These are phyloP conservation scores for Hippocampus kuda DNA, from an alignment of 2,797 vertebrate species.

Conservation along the genomic window DNA sequence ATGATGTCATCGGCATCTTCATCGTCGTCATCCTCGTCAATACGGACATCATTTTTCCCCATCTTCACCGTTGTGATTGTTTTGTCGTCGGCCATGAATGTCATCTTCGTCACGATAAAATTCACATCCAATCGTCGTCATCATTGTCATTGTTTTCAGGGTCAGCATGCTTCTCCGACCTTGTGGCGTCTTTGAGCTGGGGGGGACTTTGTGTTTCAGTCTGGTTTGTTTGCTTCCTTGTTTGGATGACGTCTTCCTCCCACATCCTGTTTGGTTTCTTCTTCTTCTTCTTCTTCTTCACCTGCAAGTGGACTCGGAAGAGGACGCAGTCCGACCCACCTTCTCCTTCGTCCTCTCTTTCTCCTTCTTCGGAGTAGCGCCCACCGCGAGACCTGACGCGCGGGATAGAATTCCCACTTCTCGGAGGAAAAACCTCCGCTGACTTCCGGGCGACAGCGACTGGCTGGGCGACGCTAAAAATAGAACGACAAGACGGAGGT, in stretches of 20 bases:
- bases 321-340: not conserved
- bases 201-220: not conserved
- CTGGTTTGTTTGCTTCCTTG: not conserved
- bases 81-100: not conserved
- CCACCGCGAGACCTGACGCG: not conserved
- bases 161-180: not conserved
- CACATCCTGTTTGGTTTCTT: not conserved
- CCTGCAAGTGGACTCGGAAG: not conserved
- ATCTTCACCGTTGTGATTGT: no score
- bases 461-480: conserved; percentile 58
- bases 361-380: not conserved
- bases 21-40: no score
- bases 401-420: not conserved
- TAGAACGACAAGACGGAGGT: conserved; percentile 54
- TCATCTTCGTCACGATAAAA: not conserved
- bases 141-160: not conserved
- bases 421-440: not conserved
- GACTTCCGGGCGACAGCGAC: conserved; percentile 17
- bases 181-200: not conserved
- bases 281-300: not conserved
- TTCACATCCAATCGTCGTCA: no score
- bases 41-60: no score
- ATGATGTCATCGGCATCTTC: not conserved
- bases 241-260: not conserved
- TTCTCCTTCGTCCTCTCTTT: not conserved